Conservation (phyloP, 1,140 invertebrate genomes). For the Xylocopa sonorina region DNA sequence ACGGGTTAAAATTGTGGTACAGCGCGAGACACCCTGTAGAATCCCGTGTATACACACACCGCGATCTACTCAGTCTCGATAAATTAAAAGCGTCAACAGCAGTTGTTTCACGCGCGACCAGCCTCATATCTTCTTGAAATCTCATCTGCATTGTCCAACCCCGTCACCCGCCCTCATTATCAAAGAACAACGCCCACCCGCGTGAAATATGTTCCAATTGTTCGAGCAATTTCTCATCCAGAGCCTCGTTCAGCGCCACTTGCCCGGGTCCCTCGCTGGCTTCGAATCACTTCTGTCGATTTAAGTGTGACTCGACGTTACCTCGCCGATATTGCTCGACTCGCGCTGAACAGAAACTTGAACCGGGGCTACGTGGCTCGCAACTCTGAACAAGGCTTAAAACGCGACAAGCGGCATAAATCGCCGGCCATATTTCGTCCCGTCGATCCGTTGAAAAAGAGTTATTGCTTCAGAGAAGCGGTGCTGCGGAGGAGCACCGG, state of each 20-base stretch:
- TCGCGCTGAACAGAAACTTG: no score
- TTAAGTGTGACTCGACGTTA: no score
- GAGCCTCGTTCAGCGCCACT: no score
- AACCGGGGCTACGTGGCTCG: not conserved
- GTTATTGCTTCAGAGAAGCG: slow-evolving; percentile 70
- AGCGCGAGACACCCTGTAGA: no score
- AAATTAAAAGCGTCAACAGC: not conserved
- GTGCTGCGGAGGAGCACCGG: slow-evolving; percentile 87
- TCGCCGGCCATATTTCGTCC: not conserved
- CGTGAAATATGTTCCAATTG: no score
- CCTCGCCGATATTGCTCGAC: no score
- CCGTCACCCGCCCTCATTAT: not conserved
- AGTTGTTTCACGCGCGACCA: not conserved
- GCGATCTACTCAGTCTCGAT: no score
- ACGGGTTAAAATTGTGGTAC: no score
- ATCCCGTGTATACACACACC: no score
- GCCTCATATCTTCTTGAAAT: not conserved
- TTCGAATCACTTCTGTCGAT: no score
- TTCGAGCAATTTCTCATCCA: no score
- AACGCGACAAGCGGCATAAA: not conserved
- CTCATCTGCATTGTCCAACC: slow-evolving; percentile 3
- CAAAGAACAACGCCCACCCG: not conserved
- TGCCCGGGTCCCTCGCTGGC: no score
- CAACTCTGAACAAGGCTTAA: not conserved
- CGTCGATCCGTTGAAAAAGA: slow-evolving; percentile 15